A percentile compares a stretch with the other conserved stretches of the same genome.
Conservation (phyloP, 2,888 invertebrate genomes). For the Linnaemya tessellans region DNA sequence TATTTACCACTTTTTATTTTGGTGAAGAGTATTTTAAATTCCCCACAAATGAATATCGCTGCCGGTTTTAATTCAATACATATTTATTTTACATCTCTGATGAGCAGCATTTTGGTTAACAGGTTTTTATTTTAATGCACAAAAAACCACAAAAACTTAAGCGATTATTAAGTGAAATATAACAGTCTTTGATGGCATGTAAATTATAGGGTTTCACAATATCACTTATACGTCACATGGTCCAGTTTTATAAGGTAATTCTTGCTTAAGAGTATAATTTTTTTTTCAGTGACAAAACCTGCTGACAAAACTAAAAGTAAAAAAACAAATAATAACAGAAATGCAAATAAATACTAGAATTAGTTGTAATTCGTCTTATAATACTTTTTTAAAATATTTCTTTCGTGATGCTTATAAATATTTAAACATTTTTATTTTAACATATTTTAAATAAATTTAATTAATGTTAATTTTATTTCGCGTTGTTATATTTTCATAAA, state of each 20-base stretch:
- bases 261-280: background rate
- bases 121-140: background rate
- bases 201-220: background rate
- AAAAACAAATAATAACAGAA: too few relatives aligned
- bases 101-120: background rate
- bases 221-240: slow-evolving; percentile 31
- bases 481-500: slow-evolving; percentile 55
- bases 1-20: background rate
- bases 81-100: background rate
- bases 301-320: background rate
- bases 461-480: slow-evolving; percentile 48
- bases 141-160: background rate
- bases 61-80: background rate
- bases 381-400: slow-evolving; percentile 28
- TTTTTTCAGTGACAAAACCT: background rate
- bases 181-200: background rate
- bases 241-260: background rate
- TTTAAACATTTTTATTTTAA: slow-evolving; percentile 1
- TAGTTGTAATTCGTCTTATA: background rate
- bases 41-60: background rate
- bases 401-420: slow-evolving; percentile 54
- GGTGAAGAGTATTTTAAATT: background rate
- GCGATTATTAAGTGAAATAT: background rate
- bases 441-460: slow-evolving; percentile 24
- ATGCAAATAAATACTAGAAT: background rate